A percentile compares a stretch with the other conserved stretches of the same genome.
phyloP scores from a whole-genome alignment of 2,113 vertebrate genomes.

The Etia nguti region DNA sequence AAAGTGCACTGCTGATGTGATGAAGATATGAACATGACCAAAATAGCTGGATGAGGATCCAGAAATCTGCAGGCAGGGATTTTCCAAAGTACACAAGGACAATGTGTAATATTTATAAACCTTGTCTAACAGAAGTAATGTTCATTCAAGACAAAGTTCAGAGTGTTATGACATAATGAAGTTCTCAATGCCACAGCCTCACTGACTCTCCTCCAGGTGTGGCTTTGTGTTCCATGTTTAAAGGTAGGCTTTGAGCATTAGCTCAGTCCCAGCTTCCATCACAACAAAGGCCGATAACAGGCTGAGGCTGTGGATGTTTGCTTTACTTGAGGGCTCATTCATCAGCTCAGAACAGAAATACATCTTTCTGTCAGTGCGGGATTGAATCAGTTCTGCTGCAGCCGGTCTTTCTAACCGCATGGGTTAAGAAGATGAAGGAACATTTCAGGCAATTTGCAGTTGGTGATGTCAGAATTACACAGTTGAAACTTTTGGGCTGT shows the following conservation, averaged over 20 bases:
- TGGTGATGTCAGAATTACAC: not conserved
- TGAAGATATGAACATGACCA: not conserved
- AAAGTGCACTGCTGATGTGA: not conserved
- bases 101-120: not conserved
- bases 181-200: not conserved
- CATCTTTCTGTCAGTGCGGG: not conserved
- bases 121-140: not conserved
- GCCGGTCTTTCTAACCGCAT: not conserved
- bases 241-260: not conserved
- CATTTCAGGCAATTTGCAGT: not conserved
- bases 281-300: not conserved
- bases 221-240: not conserved
- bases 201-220: not conserved
- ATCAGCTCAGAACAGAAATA: conserved; percentile 1
- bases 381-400: not conserved
- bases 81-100: not conserved
- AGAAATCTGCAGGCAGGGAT: not conserved
- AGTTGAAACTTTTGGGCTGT: conserved; percentile 3
- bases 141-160: not conserved
- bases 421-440: not conserved
- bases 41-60: not conserved
- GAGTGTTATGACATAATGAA: not conserved
- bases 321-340: not conserved
- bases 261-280: not conserved
- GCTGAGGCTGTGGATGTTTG: not conserved